Base-by-base conservation (phyloP, 2,113 vertebrate genomes). In the Notothenia coriiceps region DNA sequence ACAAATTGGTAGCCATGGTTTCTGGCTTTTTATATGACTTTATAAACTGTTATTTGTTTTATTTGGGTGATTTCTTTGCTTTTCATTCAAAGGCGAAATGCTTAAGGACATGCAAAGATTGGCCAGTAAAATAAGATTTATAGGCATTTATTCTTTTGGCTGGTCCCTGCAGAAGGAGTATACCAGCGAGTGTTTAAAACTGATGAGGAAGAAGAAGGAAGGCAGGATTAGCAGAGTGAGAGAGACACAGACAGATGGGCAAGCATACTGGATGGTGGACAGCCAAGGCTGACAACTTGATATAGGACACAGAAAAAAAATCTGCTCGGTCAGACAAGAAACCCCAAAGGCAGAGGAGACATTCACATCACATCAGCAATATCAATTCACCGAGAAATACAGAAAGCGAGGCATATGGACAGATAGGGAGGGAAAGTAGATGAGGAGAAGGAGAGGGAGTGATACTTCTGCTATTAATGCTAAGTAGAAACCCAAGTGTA, bases 201-300 rank as follows among this genome's bases (percentile, higher is more conserved):
- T 61, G 83, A 91, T 87, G 85, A 89, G 75, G 78, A 77, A 0
- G 52, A 86, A 71, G 77, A 80, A 79, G 67, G 68, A 52, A 65
- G 70, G 43, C 18, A 57, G 85, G 83, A 92, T 91, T 90, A 88
- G 81, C 75, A 40, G 85, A 86, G 56, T 12, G 8, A 57, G 78
- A 87, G 67, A 83, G 85, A 83, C 40, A 76, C 84, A 84, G 87
- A 92, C 86, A 93, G 89, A 93, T 92, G 91, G 86, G 47, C 13
- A 83, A 46, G 82, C 80, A 49, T 88, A 66, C 84, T 82, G 67
- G 76, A 84, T 86, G 70, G 84, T 88, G 82, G 79, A 85, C 75
- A 63, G 86, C 84, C 90, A 87, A 82, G 74, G 66, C 81, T 87
- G 86, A 91, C 80, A 85, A 91, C 83, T 84, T 79, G 86, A 93